Evolutionary conservation across 1,140 invertebrate species (phyloP), one percentile per base, ranked within the genome.

Genomic region (Pectinophora gossypiella): DNA sequence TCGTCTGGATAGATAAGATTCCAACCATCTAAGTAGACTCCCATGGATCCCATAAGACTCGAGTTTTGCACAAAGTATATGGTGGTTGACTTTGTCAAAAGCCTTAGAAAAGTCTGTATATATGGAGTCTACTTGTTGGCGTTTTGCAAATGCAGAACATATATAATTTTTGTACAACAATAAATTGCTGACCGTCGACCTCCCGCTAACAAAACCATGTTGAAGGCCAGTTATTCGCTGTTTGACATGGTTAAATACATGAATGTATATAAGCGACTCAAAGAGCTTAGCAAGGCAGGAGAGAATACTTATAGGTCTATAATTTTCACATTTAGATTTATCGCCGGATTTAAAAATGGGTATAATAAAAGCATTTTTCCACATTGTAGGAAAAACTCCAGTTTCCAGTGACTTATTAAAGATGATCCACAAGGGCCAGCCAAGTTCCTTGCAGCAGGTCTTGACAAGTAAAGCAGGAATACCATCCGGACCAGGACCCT

Each of bases 81-180:
- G 4, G 19, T 21, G 42, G 19, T 19, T 44, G 5, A 44, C 42
- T 19, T 21, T n/a, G n/a, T n/a, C n/a, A n/a, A 45, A 45, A 12
- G 36, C 49, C 20, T 51, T 42, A 16, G 13, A 7, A 38, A 52
- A 52, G 23, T 52, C 40, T 5, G 50, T 45, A 18, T 52, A 44
- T n/a, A 52, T 45, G 1, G 40, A 32, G 19, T 52, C 50, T 16
- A 45, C 50, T 35, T 52, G 40, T 2, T 19, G 20, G 6, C 16
- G 0, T 13, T 19, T 36, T 3, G 40, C 50, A 45, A 52, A 52
- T 18, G 27, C 20, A 4, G 20, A 16, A 51, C 48, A 51, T 2
- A 51, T 2, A 32, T 19, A 42, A n/a, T 44, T 32, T 18, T 43
- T 51, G 18, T 51, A 51, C n/a, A 23, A 19, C 12, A 51, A 19